Percentiles rank a stretch among this genome's conserved stretches.
Evolutionary conservation across 2,888 invertebrate genomes (phyloP).

Genomic region (Sminthurides aquaticus): DNA sequence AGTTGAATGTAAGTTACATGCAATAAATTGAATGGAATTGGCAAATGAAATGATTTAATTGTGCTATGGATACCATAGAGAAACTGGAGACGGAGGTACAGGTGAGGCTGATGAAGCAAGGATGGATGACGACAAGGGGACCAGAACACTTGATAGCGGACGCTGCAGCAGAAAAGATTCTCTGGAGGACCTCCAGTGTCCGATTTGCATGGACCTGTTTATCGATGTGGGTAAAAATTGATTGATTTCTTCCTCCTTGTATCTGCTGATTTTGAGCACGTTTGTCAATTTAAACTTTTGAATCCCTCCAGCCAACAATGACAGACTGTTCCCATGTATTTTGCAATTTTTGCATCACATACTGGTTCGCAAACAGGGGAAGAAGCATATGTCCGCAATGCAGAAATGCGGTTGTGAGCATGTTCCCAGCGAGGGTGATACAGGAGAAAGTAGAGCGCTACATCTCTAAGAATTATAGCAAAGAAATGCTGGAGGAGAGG

Average conservation of each 20-base stretch:
- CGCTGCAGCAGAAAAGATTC: not conserved
- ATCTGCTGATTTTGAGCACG: not conserved
- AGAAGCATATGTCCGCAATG: slow-evolving; percentile 31
- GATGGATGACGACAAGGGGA: not conserved
- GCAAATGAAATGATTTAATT: too few species aligned
- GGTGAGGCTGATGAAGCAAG: not conserved
- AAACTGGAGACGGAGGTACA: not conserved
- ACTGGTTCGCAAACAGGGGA: slow-evolving; percentile 26
- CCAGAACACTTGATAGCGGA: not conserved
- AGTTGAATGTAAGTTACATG: too few species aligned
- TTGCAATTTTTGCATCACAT: slow-evolving; percentile 31
- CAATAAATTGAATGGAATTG: too few species aligned
- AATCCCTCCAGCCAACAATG: slow-evolving; percentile 21
- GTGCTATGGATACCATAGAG: too few species aligned
- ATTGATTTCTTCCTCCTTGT: not conserved
- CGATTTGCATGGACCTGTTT: slow-evolving; percentile 33
- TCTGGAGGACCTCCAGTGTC: slow-evolving; percentile 30
- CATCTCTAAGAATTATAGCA: not conserved
- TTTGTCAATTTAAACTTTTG: not conserved
- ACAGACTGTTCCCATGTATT: slow-evolving; percentile 33
- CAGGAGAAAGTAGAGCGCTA: slow-evolving; percentile 2
- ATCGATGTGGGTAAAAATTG: slow-evolving; percentile 26
- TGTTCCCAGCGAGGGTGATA: not conserved
- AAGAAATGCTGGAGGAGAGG: slow-evolving; percentile 10
- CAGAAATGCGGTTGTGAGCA: slow-evolving; percentile 7